Base-by-base conservation (phyloP, 2,113 vertebrate species). In the Larimichthys crocea region DNA sequence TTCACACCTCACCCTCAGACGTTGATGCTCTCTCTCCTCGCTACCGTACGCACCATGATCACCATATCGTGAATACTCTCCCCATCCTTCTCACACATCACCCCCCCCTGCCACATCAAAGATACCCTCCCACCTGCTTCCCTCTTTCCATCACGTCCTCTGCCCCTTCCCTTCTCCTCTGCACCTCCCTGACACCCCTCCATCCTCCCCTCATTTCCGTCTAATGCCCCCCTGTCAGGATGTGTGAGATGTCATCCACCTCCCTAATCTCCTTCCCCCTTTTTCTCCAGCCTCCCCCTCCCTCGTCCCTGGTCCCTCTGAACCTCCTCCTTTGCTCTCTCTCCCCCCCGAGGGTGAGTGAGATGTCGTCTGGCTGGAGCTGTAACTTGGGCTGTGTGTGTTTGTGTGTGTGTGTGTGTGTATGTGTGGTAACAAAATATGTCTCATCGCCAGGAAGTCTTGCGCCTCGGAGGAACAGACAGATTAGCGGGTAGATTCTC, bases 1-100 rank as follows among this genome's bases (percentile, higher is more conserved):
- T 57, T 96, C 95, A 95, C 94, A 94, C 91, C 89, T 94, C 77
- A 48, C 64, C 42, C 76, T 86, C 80, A 82, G 76, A 85, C 50
- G 60, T 10, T 50, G 11, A 14, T 4, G 56, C 77, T 63, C 72
- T 50, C 70, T 57, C 24, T 22, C 49, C 53, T 56, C 19, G 16
- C 50, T 56, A 71, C 55, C 59, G 59, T 8, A 76, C 56, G 78
- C n/a, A 4, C 46, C 26, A 2, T 59, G 22, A 61, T 35, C 31
- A 40, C 35, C 35, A 8, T 29, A 65, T 80, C 46, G 29, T 57
- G 42, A 75, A 42, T 82, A 20, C 61, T 76, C 52, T 42, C n/a
- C 20, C 11, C 46, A 10, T 61, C 64, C 64, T 12, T 65, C 29
- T 68, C 44, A 60, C 48, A 49, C 62, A n/a, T 64, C 52, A 55